Evolutionary conservation across 2,797 vertebrate genomes (phyloP).

Genomic region (Nyctibius grandis): DNA sequence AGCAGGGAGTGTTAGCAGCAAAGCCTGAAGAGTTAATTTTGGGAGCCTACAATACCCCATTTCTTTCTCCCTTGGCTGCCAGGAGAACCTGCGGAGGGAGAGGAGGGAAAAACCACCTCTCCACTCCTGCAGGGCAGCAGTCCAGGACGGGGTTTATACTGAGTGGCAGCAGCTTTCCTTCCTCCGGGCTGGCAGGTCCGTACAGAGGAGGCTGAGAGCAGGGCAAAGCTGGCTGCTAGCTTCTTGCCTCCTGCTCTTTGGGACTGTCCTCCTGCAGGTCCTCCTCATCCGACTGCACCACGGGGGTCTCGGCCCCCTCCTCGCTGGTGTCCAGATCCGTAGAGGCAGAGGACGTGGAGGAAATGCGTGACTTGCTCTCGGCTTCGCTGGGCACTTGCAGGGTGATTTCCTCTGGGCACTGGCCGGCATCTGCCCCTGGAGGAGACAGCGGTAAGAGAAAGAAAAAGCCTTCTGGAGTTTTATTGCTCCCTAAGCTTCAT

Average conservation of each 20-base stretch:
- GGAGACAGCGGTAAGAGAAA: background rate
- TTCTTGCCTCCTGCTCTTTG: conserved; percentile 60
- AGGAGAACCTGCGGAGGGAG: background rate
- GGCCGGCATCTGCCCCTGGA: conserved; percentile 65
- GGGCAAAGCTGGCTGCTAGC: conserved; percentile 64
- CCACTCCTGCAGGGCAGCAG: background rate
- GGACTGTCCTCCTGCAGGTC: conserved; percentile 81
- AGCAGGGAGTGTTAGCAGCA: conserved; percentile 61
- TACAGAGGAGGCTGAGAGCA: background rate
- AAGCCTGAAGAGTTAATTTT: conserved; percentile 66
- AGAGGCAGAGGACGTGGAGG: conserved; percentile 84
- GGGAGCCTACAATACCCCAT: conserved; percentile 20
- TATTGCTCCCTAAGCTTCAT: background rate
- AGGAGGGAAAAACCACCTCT: background rate
- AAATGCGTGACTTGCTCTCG: conserved; percentile 81
- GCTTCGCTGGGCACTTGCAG: conserved; percentile 67
- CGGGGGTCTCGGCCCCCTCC: conserved; percentile 80
- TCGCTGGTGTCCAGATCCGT: conserved; percentile 81
- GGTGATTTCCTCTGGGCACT: conserved; percentile 75
- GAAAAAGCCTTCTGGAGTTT: background rate
- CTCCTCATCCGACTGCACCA: conserved; percentile 88
- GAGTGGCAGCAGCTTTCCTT: background rate
- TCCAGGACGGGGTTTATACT: background rate
- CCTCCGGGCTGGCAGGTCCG: conserved; percentile 31
- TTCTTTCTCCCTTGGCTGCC: conserved; percentile 13